Base-by-base conservation (phyloP, 2,113 vertebrate species). In the Loxodonta africana region DNA sequence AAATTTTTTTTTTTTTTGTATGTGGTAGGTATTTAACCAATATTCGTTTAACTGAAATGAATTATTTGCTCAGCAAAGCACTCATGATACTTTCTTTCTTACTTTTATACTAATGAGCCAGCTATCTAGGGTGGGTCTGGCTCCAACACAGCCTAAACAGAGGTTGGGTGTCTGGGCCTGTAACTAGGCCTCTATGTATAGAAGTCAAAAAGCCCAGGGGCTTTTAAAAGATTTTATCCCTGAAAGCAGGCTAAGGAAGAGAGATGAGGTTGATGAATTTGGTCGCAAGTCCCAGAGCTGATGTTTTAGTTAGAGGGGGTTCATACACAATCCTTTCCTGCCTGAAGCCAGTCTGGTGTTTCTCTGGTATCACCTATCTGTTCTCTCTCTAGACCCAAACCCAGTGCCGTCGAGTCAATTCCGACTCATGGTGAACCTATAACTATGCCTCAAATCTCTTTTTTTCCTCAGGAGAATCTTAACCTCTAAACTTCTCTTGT, bases 401-500 rank as follows among this genome's bases (percentile, higher is more conserved):
- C 37, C 37, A 37, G 37, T 37, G 37, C 37, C 37, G 37, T 37
- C 37, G 37, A 37, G 37, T 37, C 37, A 37, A 37, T 37, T 37
- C 37, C 37, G 37, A 37, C 37, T 37, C 37, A 37, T 37, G 37
- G 37, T 37, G 37, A 37, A 37, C 37, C 37, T 37, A 37, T 37
- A 37, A 37, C 51, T 95, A 20, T 90, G 51, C 28, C 8, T 88
- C 6, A 20, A 28, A 73, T 69, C 46, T 71, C 44, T 28, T 69
- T 82, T 84, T 85, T n/a, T 30, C 48, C 48, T 69, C 17, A 89
- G 67, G 53, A 94, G 63, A 90, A 60, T 62, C 69, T 81, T 84
- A 92, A 81, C 14, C 17, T 69, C 46, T 53, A 14, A 84, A 96
- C 71, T 86, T n/a, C 57, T 85, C 15, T 88, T 90, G 63, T 84